Percentiles rank a stretch among this genome's conserved stretches.
Evolutionary conservation across 2,113 vertebrate species (phyloP).

Genomic region (Campylomormyrus tamandua): DNA sequence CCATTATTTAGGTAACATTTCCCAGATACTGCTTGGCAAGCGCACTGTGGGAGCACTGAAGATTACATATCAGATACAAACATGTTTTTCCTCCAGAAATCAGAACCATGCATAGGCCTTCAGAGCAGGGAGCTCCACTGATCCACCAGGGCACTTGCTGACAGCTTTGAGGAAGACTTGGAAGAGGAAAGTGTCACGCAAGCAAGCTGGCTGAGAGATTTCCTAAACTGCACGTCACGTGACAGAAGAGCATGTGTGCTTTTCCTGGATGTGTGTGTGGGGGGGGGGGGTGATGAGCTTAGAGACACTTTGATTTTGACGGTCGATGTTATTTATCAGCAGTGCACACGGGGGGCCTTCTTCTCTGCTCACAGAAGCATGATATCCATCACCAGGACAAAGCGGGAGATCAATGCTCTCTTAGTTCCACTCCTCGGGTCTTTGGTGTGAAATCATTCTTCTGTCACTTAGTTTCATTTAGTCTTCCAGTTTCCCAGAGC

Average conservation of each 20-base stretch:
- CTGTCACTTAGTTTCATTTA: background rate
- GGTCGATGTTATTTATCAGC: background rate
- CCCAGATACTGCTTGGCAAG: background rate
- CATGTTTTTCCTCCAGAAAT: background rate
- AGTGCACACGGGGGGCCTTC: background rate
- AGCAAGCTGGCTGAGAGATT: background rate
- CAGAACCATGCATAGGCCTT: background rate
- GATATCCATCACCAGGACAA: background rate
- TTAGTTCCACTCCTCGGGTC: background rate
- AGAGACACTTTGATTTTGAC: background rate
- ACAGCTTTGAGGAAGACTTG: background rate
- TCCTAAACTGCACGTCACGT: background rate
- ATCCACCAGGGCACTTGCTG: background rate
- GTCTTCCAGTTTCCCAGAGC: background rate
- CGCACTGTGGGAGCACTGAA: background rate
- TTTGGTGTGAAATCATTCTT: background rate
- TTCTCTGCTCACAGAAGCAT: background rate
- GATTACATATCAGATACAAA: background rate
- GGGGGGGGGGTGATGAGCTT: background rate
- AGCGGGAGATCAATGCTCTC: background rate
- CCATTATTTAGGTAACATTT: background rate
- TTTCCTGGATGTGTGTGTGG: constrained; percentile 11
- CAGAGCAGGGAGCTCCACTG: background rate
- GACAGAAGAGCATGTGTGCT: background rate
- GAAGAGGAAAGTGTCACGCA: background rate